These are phyloP conservation scores for Formica selysi DNA, from an alignment of 1,140 invertebrate species.

Conservation along the genomic window DNA sequence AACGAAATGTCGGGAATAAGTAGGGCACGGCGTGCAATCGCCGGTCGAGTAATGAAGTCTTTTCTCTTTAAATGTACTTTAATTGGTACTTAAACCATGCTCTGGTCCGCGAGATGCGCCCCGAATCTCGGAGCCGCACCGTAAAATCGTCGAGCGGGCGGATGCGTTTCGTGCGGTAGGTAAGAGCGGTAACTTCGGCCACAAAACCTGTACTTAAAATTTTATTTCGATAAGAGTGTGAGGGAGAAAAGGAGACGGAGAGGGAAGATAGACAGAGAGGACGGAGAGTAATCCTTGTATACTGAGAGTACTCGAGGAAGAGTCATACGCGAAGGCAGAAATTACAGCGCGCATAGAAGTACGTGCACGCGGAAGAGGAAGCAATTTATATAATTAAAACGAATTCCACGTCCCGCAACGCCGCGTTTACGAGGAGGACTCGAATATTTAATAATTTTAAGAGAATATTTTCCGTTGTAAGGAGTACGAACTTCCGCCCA, in stretches of 20 bases:
- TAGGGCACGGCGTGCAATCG: slow-evolving; percentile 29
- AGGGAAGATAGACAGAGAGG: not conserved
- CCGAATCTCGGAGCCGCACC: slow-evolving; percentile 34
- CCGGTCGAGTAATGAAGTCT: slow-evolving; percentile 64
- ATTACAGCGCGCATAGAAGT: slow-evolving; percentile 41
- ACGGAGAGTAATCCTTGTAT: slow-evolving; percentile 1
- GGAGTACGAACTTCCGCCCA: slow-evolving; percentile 1
- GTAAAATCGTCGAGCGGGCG: slow-evolving; percentile 54
- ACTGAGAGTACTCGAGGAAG: slow-evolving; percentile 19
- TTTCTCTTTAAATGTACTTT: slow-evolving; percentile 68
- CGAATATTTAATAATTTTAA: slow-evolving; percentile 26
- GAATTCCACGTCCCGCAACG: slow-evolving; percentile 19
- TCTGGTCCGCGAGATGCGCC: slow-evolving; percentile 17
- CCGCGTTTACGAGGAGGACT: not conserved
- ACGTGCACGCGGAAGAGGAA: slow-evolving; percentile 19
- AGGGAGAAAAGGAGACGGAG: not conserved
- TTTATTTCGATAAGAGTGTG: slow-evolving; percentile 51
- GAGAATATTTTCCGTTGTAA: not conserved
- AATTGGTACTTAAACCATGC: slow-evolving; percentile 43
- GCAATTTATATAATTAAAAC: slow-evolving; percentile 45
- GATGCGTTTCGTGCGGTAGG: slow-evolving; percentile 20
- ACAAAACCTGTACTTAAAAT: slow-evolving; percentile 58
- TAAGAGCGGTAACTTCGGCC: slow-evolving; percentile 36
- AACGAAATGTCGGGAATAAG: slow-evolving; percentile 44
- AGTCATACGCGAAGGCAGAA: slow-evolving; percentile 24